Evolutionary conservation across 2,113 vertebrate genomes (phyloP).

Genomic region (Galeopterus variegatus): DNA sequence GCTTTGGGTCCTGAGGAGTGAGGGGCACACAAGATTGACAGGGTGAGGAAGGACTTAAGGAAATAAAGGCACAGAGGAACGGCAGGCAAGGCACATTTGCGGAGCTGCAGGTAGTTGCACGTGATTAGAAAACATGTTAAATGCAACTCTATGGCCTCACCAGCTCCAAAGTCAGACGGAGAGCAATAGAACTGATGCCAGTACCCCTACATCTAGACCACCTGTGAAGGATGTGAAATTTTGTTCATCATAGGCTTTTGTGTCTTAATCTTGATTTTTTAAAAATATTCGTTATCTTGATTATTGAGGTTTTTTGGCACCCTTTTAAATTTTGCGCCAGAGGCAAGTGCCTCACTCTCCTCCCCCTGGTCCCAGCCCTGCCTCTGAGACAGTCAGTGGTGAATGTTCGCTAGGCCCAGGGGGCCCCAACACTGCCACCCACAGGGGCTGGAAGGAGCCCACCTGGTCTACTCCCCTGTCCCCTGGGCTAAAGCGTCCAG

Average conservation of each 20-base stretch:
- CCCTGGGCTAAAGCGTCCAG: background rate
- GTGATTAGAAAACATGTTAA: background rate
- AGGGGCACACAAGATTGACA: background rate
- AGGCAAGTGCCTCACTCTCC: background rate
- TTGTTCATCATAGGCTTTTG: background rate
- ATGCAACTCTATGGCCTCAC: background rate
- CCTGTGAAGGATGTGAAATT: background rate
- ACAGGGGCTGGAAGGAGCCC: background rate
- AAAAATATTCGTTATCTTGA: background rate
- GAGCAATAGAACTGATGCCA: background rate
- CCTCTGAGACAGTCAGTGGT: background rate
- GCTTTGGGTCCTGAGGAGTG: background rate
- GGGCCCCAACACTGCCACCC: background rate
- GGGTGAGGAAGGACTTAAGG: background rate
- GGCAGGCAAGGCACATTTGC: background rate
- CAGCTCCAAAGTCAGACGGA: background rate
- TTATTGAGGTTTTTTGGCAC: background rate
- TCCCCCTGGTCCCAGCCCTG: background rate
- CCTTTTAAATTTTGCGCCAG: too few relatives aligned
- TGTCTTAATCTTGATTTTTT: background rate
- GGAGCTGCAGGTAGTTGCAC: background rate
- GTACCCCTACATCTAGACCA: background rate
- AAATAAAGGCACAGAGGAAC: background rate
- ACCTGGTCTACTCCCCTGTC: background rate
- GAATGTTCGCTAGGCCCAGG: background rate